These are phyloP conservation scores for Achlya flavicornis DNA, from an alignment of 2,888 invertebrate species.

Conservation along the genomic window DNA sequence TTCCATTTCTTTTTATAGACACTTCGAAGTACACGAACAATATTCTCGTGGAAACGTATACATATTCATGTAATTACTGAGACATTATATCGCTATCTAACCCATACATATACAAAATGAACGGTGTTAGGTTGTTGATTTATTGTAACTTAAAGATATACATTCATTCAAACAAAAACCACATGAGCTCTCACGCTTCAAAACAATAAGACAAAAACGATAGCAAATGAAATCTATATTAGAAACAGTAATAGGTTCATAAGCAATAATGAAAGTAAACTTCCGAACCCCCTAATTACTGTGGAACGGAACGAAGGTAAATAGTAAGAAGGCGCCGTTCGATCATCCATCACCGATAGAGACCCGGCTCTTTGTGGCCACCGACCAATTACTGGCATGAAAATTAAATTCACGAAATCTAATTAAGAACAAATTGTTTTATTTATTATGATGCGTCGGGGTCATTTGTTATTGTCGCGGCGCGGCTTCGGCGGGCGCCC, in stretches of 20 bases:
- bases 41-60: not conserved
- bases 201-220: slow-evolving; percentile 50
- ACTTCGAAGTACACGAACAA: slow-evolving; percentile 13
- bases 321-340: slow-evolving; percentile 77
- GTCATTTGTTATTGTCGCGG: slow-evolving; percentile 81
- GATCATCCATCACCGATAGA: slow-evolving; percentile 83
- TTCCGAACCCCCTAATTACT: slow-evolving; percentile 80
- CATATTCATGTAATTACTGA: not conserved
- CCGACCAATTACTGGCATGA: slow-evolving; percentile 84
- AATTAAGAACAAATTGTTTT: slow-evolving; percentile 85
- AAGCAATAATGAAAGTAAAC: slow-evolving; percentile 79
- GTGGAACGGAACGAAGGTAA: slow-evolving; percentile 70
- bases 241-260: slow-evolving; percentile 76
- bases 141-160: not conserved
- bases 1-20: slow-evolving; percentile 54
- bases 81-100: not conserved
- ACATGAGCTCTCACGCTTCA: slow-evolving; percentile 42
- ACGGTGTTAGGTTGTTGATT: not conserved
- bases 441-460: slow-evolving; percentile 83
- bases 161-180: slow-evolving; percentile 5
- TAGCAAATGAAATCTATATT: slow-evolving; percentile 74
- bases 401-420: slow-evolving; percentile 85
- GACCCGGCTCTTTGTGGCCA: slow-evolving; percentile 77
- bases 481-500: slow-evolving; percentile 68
- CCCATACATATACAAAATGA: not conserved